phyloP scores from a whole-genome alignment of 2,888 invertebrate genomes.

The Drosophila algonquin region DNA sequence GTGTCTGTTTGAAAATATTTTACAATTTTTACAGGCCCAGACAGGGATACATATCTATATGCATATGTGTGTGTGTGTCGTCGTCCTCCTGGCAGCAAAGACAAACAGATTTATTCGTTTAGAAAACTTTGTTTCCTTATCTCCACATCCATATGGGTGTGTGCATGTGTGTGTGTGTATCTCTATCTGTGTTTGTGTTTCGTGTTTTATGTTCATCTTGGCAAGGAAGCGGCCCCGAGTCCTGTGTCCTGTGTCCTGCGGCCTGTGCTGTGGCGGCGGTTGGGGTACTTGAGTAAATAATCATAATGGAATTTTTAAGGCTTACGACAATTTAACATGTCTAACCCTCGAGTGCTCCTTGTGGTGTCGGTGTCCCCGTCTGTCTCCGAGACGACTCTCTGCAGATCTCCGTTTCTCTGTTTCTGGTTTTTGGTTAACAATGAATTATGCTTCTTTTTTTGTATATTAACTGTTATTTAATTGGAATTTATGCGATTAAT shows the following conservation, averaged over 20 bases:
- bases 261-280: neutral
- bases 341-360: constrained; percentile 28
- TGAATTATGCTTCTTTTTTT: constrained; percentile 47
- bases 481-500: constrained; percentile 60
- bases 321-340: constrained; percentile 73
- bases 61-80: constrained; percentile 40
- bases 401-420: constrained; percentile 9
- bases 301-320: constrained; percentile 78
- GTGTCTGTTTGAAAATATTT: constrained; percentile 62
- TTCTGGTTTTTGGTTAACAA: constrained; percentile 47
- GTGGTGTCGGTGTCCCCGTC: neutral
- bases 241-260: neutral
- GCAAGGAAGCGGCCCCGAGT: neutral
- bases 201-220: constrained; percentile 39
- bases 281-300: constrained; percentile 69
- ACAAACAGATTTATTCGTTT: constrained; percentile 78
- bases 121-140: constrained; percentile 76
- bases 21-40: constrained; percentile 66
- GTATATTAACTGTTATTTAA: constrained; percentile 40
- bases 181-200: constrained; percentile 61
- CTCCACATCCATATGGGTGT: constrained; percentile 51
- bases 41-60: neutral
- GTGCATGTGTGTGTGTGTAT: constrained; percentile 50
- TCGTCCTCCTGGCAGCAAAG: constrained; percentile 61
- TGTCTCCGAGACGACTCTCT: neutral